Evolutionary conservation across 2,113 vertebrate genomes (phyloP).

Genomic region (Dryoscopus gambensis): DNA sequence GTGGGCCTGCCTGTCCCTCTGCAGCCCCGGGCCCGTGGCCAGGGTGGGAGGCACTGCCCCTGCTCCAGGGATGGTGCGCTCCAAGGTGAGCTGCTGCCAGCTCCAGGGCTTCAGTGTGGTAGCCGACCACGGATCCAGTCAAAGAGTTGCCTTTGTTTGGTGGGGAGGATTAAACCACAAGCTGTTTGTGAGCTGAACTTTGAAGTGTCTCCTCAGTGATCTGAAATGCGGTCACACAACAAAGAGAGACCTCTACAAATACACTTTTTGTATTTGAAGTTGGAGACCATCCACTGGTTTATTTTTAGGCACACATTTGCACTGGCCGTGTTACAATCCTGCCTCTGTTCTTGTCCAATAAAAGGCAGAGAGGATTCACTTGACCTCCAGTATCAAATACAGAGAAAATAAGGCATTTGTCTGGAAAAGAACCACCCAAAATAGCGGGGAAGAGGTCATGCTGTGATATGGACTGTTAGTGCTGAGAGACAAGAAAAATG

Average conservation of each 20-base stretch:
- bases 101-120: not conserved
- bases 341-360: not conserved
- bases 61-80: not conserved
- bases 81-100: not conserved
- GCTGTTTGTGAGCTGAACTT: not conserved
- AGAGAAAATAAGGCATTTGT: not conserved
- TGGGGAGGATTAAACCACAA: not conserved
- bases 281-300: not conserved
- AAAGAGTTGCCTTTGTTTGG: not conserved
- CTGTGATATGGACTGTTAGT: not conserved
- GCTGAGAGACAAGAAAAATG: not conserved
- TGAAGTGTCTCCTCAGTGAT: not conserved
- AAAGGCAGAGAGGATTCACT: not conserved
- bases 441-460: not conserved
- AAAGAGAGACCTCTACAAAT: not conserved
- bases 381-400: not conserved
- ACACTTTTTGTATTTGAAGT: not conserved
- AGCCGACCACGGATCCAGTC: rapidly evolving
- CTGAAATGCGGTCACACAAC: not conserved
- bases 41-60: not conserved
- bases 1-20: not conserved
- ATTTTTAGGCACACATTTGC: not conserved
- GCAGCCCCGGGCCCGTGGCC: not conserved
- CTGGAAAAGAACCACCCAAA: not conserved
- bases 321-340: not conserved